Percentiles rank a stretch among this genome's conserved stretches.
These are phyloP conservation scores for Lepetodrilus schrolli DNA, from an alignment of 2,888 invertebrate genomes.

Conservation along the genomic window DNA sequence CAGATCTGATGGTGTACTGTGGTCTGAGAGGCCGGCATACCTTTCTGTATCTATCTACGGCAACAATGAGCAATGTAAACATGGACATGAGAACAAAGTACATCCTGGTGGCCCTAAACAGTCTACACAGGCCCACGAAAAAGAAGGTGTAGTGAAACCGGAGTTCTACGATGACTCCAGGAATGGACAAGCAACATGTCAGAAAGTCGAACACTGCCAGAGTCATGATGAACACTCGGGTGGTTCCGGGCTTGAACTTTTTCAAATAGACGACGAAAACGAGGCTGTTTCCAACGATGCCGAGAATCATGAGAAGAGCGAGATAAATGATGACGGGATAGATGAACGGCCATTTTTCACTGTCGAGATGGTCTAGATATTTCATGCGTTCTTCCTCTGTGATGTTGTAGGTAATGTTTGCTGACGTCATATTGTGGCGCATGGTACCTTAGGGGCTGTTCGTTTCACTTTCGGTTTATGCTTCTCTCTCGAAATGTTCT, in stretches of 20 bases:
- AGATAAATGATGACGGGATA: conserved; percentile 22
- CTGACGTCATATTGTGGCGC: not conserved
- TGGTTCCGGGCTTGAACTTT: not conserved
- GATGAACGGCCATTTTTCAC: conserved; percentile 12
- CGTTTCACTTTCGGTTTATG: too few species aligned
- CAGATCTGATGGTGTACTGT: conserved; percentile 3
- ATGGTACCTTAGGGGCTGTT: too few species aligned
- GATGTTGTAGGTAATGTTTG: not conserved
- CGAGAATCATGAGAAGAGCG: conserved; percentile 8
- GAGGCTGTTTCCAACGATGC: conserved; percentile 25
- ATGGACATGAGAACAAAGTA: not conserved
- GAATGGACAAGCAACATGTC: conserved; percentile 3
- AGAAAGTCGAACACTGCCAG: conserved; percentile 16
- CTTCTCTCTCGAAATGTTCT: too few species aligned
- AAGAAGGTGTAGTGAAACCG: conserved; percentile 10
- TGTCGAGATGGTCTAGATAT: not conserved
- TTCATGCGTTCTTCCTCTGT: not conserved
- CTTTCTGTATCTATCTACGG: conserved; percentile 27
- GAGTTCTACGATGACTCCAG: not conserved
- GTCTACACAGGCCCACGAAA: not conserved
- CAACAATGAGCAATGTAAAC: not conserved
- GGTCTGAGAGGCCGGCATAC: not conserved
- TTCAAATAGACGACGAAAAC: conserved; percentile 2
- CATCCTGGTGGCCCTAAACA: not conserved
- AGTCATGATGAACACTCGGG: conserved; percentile 9